Conservation (phyloP, 2,113 vertebrate species). For the Zosterops hypoxanthus region DNA sequence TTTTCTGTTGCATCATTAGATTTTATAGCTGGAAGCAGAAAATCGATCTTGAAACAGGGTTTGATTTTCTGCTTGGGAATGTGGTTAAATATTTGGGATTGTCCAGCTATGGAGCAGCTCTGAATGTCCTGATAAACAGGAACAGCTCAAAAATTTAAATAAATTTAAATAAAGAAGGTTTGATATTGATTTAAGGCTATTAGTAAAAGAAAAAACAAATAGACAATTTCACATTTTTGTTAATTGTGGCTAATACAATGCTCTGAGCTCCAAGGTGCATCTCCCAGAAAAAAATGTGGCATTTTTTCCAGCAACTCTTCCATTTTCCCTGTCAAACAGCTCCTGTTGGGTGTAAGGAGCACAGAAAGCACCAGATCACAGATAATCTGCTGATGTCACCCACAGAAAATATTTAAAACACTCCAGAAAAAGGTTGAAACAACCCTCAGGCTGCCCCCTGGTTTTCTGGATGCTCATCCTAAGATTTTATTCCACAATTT, state of each 20-base stretch:
- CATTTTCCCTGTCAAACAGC: accelerated
- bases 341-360: accelerated
- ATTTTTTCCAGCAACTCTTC: background rate
- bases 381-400: background rate
- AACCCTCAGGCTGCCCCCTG: background rate
- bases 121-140: background rate
- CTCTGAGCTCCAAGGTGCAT: background rate
- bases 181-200: background rate
- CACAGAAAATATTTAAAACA: background rate
- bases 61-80: background rate
- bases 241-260: background rate
- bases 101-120: too few species aligned
- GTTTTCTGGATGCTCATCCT: background rate
- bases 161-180: background rate
- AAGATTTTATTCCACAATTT: background rate
- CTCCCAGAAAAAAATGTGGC: background rate
- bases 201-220: too few species aligned
- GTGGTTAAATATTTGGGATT: background rate
- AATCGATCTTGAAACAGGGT: background rate
- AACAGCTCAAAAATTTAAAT: background rate
- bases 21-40: background rate
- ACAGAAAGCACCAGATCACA: background rate
- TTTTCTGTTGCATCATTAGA: background rate
- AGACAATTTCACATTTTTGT: background rate
- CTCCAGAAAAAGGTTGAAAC: background rate